Evolutionary conservation across 1,140 invertebrate genomes (phyloP).

Genomic region (Hydropsyche tenuis): DNA sequence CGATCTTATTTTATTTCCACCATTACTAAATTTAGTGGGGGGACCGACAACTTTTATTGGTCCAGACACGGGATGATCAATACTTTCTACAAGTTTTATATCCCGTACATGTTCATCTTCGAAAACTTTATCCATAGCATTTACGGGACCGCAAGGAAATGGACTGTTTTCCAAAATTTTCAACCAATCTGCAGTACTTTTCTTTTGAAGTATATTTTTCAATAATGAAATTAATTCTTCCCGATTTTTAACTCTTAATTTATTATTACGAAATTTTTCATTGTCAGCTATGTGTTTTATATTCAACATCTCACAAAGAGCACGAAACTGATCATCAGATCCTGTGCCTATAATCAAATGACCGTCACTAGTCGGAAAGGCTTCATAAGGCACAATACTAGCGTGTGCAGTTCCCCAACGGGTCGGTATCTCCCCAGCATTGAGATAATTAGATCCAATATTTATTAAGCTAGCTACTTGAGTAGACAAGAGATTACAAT

Average conservation of each 20-base stretch:
- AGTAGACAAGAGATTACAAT: conserved; percentile 92
- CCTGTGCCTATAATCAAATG: conserved; percentile 86
- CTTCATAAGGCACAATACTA: conserved; percentile 94
- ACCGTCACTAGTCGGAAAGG: conserved; percentile 81
- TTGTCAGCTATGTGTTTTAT: conserved; percentile 68
- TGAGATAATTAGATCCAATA: conserved; percentile 89
- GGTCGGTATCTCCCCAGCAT: conserved; percentile 77
- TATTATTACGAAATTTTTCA: conserved; percentile 75
- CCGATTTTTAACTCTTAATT: conserved; percentile 78
- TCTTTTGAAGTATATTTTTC: conserved; percentile 66
- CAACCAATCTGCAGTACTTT: conserved; percentile 81
- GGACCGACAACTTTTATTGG: conserved; percentile 84
- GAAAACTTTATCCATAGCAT: conserved; percentile 86
- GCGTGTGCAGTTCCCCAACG: conserved; percentile 91
- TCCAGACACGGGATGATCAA: conserved; percentile 75
- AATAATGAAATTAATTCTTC: conserved; percentile 71
- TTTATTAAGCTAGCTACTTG: conserved; percentile 90
- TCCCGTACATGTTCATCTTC: conserved; percentile 83
- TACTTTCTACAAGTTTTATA: conserved; percentile 77
- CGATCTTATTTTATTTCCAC: conserved; percentile 70
- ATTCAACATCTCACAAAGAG: conserved; percentile 71
- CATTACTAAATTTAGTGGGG: conserved; percentile 79
- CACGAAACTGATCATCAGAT: conserved; percentile 78
- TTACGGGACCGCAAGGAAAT: conserved; percentile 91
- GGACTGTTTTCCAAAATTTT: conserved; percentile 72